Evolutionary conservation across 30 jellyfish, hydroid and myxozoan species (phyloP).

Genomic region (Pseudorhiza aurosa): DNA sequence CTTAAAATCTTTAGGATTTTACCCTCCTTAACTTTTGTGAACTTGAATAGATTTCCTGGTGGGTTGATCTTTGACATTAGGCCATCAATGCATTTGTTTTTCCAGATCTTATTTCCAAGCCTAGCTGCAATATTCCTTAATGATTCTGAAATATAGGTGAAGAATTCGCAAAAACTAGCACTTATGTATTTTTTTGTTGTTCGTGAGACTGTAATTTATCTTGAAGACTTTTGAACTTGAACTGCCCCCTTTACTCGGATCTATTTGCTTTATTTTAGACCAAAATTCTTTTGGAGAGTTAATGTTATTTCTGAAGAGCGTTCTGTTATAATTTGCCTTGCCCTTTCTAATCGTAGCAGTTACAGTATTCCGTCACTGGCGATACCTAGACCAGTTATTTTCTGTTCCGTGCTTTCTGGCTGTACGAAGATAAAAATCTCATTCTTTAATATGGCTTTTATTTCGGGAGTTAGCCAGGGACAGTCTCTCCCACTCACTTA

Average conservation of each 20-base stretch:
- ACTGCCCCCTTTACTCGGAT: too few species aligned
- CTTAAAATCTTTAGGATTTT: conserved; percentile 5
- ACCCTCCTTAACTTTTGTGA: conserved; percentile 13
- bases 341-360: conserved; percentile 22
- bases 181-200: too few species aligned
- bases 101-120: conserved; percentile 1
- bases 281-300: too few species aligned
- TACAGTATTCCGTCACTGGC: conserved; percentile 16
- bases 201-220: too few species aligned
- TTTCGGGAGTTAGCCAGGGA: conserved; percentile 31
- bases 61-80: conserved; percentile 4
- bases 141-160: conserved; percentile 6
- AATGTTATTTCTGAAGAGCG: too few species aligned
- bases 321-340: conserved; percentile 32
- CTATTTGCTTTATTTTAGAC: too few species aligned
- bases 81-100: not conserved
- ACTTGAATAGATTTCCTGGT: conserved; percentile 1
- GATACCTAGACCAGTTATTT: conserved; percentile 28
- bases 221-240: too few species aligned
- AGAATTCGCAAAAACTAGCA: too few species aligned
- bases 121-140: not conserved
- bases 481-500: conserved; percentile 35
- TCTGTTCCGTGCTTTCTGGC: conserved; percentile 30
- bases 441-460: conserved; percentile 27
- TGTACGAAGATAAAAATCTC: conserved; percentile 32